A percentile compares a stretch with the other conserved stretches of the same genome.
These are phyloP conservation scores for Clistopyga incitator DNA, from an alignment of 2,888 invertebrate genomes.

Conservation along the genomic window DNA sequence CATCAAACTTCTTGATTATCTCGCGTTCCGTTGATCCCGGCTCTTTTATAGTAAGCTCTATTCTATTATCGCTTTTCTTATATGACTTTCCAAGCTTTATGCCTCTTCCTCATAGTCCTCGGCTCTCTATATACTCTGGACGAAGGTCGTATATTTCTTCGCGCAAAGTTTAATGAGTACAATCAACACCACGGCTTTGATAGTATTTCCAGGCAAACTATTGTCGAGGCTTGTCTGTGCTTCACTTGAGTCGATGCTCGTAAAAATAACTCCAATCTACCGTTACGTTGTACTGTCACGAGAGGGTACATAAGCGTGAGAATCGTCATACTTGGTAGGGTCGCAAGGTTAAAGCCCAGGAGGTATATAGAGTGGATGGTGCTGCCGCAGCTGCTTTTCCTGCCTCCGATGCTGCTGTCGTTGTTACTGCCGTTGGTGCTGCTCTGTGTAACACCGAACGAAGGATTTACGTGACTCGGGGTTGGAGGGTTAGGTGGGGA, in stretches of 20 bases:
- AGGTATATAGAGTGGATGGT: not conserved
- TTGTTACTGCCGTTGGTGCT: conserved; percentile 23
- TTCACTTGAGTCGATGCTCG: conserved; percentile 14
- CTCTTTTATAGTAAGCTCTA: conserved; percentile 22
- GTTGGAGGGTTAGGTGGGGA: conserved; percentile 51
- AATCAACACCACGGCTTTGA: not conserved
- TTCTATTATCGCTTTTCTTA: conserved; percentile 21
- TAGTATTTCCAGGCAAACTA: not conserved
- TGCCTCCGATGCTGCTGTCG: conserved; percentile 11
- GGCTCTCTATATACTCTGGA: not conserved
- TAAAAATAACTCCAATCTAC: conserved; percentile 15
- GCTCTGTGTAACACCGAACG: conserved; percentile 33
- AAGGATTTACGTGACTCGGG: conserved; percentile 65
- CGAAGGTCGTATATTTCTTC: not conserved
- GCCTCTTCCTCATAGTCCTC: conserved; percentile 17
- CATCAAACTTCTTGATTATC: conserved; percentile 1
- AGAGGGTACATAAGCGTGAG: conserved; percentile 38
- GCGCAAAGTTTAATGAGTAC: conserved; percentile 22
- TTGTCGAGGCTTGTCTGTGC: not conserved
- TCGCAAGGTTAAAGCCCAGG: conserved; percentile 42
- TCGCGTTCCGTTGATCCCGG: not conserved
- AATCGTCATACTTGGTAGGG: conserved; percentile 44
- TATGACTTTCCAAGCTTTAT: conserved; percentile 22
- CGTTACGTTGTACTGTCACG: not conserved
- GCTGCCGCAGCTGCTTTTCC: conserved; percentile 28